phyloP scores from a whole-genome alignment of 2,113 vertebrate species.

The Gambusia holbrooki region DNA sequence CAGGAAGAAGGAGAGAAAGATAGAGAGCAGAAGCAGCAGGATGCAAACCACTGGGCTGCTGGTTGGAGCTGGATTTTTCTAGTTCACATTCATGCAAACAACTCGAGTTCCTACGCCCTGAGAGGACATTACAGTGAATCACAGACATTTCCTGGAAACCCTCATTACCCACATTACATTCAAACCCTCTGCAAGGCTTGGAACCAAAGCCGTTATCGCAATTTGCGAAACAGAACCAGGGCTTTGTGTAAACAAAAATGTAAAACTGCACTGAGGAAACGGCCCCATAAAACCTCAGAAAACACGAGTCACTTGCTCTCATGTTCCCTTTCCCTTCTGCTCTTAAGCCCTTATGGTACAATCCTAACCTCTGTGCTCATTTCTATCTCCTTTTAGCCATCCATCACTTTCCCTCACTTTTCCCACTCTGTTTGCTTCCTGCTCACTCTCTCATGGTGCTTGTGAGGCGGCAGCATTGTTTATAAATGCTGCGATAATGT shows the following conservation, averaged over 20 bases:
- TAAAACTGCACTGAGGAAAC: not conserved
- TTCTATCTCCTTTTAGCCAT: slow-evolving; percentile 37
- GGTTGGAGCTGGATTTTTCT: slow-evolving; percentile 70
- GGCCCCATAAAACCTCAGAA: not conserved
- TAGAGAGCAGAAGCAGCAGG: slow-evolving; percentile 28
- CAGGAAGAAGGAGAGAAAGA: not conserved
- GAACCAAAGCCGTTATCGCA: not conserved
- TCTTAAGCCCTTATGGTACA: slow-evolving; percentile 19
- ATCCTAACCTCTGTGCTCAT: slow-evolving; percentile 46
- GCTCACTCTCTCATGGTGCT: slow-evolving; percentile 20
- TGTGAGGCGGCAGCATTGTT: slow-evolving; percentile 40
- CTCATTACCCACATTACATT: not conserved
- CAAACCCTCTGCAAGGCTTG: not conserved
- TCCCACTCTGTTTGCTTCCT: slow-evolving; percentile 9
- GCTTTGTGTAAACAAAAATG: not conserved
- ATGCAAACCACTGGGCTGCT: slow-evolving; percentile 57
- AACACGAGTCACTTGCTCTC: not conserved
- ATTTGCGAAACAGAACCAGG: not conserved
- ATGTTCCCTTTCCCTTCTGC: not conserved
- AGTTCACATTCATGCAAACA: slow-evolving; percentile 38
- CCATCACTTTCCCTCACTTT: slow-evolving; percentile 36
- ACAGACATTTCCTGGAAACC: not conserved
- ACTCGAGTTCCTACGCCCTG: not conserved
- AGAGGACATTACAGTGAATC: slow-evolving; percentile 14
- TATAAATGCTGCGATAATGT: slow-evolving; percentile 16